Evolutionary conservation across 2,888 invertebrate genomes (phyloP), one percentile per base, ranked within the genome.

Genomic region (Idaea aversata): DNA sequence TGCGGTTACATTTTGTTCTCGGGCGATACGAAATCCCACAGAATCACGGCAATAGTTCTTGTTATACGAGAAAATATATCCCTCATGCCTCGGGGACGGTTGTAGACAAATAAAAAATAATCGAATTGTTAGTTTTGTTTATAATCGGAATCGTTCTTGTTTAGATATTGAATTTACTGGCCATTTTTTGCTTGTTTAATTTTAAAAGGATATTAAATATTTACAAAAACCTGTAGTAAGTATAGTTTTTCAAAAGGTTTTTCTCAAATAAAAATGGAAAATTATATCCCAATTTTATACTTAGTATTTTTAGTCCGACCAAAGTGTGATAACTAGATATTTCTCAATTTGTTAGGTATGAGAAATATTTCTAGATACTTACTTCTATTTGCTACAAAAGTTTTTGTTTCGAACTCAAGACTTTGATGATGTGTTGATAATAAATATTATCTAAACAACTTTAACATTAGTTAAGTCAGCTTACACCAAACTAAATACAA

Each of bases 31-130:
- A 61, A 64, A 67, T 63, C 67, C 65, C 61, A 57, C 59, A 57
- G 61, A 67, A 69, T 69, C 69, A 64, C 67, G 47, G 65, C 65
- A 64, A 69, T 69, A 67, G 67, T 65, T 67, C 69, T 69, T 69
- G 65, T 59, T 65, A 64, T 57, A 63, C 57, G 58, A 47, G 36
- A 59, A 67, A 67, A 69, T 67, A 67, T 69, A 65, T 67, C 61
- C n/a, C 47, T 61, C 57, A 34, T 61, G 58, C 65, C 65, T 47
- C 16, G 35, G 67, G 61, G 65, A 67, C 59, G 59, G 15, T 59
- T 16, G 1, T 4, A 16, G 16, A 59, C 10, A 59, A 16, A 59
- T 59, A 59, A 59, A 59, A 58, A 59, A 58, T 16, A 25, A 3
- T n/a, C n/a, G 58, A n/a, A 58, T 15, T 16, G 58, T n/a, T 58